These are phyloP conservation scores for Lophius americanus DNA, from an alignment of 2,797 vertebrate species.

Conservation along the genomic window DNA sequence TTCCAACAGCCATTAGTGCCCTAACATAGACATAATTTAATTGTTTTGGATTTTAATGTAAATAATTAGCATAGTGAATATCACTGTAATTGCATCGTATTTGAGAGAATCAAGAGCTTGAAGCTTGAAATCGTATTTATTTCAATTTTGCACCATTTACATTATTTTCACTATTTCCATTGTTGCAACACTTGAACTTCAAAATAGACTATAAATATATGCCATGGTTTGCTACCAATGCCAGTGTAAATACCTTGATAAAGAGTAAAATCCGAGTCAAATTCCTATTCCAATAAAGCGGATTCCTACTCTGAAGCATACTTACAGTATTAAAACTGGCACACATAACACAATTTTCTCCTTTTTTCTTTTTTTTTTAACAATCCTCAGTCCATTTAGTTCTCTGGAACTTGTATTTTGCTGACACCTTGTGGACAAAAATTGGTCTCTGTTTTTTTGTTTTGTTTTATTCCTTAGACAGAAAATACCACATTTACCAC, in stretches of 20 bases:
- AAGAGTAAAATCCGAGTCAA: too few species aligned
- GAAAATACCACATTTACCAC: not conserved
- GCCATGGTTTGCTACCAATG: too few species aligned
- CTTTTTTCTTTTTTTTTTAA: not conserved
- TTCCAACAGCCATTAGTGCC: not conserved
- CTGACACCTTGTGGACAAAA: constrained; percentile 71
- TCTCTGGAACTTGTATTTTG: constrained; percentile 32
- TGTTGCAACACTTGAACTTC: too few species aligned
- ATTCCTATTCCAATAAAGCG: too few species aligned
- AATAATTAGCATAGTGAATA: not conserved
- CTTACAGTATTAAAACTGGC: not conserved
- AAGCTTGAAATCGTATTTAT: not conserved
- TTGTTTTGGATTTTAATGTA: not conserved
- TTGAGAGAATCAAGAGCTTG: not conserved
- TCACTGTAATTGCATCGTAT: not conserved
- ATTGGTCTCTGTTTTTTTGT: not conserved
- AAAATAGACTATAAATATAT: too few species aligned
- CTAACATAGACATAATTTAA: not conserved
- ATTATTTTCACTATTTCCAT: too few species aligned
- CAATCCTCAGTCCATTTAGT: not conserved
- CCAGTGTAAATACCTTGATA: too few species aligned
- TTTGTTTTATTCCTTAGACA: not conserved
- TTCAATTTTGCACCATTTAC: too few species aligned
- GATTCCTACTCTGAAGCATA: not conserved
- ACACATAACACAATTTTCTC: not conserved